Evolutionary conservation across 1,140 invertebrate species (phyloP).

Genomic region (Caenorhabditis inopinata): DNA sequence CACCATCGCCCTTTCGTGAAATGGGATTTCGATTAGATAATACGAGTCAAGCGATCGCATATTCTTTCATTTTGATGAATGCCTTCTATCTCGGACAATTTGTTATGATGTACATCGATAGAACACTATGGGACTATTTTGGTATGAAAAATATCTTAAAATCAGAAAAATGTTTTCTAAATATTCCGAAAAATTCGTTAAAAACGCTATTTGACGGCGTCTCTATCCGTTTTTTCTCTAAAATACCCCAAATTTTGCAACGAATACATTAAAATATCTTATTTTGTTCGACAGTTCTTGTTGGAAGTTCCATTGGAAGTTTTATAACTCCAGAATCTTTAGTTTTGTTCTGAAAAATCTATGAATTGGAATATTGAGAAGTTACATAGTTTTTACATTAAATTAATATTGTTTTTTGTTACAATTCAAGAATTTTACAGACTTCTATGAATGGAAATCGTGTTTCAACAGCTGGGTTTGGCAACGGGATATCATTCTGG

Average conservation of each 20-base stretch:
- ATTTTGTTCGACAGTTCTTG: too few species aligned
- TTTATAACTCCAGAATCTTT: too few species aligned
- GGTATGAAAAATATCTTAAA: not conserved
- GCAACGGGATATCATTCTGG: conserved; percentile 6
- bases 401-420: too few species aligned
- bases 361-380: too few species aligned
- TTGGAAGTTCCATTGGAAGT: too few species aligned
- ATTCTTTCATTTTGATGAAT: conserved; percentile 5
- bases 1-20: not conserved
- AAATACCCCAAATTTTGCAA: too few species aligned
- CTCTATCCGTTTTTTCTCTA: not conserved
- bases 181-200: not conserved
- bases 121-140: conserved; percentile 4
- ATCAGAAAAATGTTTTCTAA: not conserved
- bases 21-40: not conserved
- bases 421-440: too few species aligned
- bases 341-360: too few species aligned
- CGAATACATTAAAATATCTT: too few species aligned
- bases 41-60: not conserved
- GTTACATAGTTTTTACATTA: too few species aligned
- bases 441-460: conserved; percentile 1
- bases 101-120: conserved; percentile 26
- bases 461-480: not conserved
- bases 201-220: too few species aligned
- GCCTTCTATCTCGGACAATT: conserved; percentile 24